phyloP scores from a whole-genome alignment of 2,888 invertebrate genomes.

The Caenorhabditis auriculariae region DNA sequence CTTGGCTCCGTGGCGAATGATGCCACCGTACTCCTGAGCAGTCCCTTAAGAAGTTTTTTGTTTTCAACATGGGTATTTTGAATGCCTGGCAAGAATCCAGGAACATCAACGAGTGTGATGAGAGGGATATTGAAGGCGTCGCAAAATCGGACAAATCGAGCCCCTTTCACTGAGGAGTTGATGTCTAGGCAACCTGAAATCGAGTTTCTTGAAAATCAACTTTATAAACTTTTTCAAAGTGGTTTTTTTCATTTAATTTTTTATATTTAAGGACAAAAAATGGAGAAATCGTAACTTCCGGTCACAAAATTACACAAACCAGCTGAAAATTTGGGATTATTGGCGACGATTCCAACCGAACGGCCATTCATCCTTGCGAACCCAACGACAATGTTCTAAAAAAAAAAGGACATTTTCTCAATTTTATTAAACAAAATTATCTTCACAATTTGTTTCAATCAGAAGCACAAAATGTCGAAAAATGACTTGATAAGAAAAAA shows the following conservation, averaged over 20 bases:
- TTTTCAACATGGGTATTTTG: too few relatives aligned
- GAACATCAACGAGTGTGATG: conserved; percentile 74
- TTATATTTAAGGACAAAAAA: too few relatives aligned
- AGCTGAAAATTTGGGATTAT: conserved; percentile 74
- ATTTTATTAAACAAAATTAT: neutral
- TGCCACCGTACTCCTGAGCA: conserved; percentile 67
- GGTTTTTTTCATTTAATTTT: too few relatives aligned
- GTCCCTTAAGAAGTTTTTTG: conserved; percentile 38
- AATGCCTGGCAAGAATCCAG: conserved; percentile 74
- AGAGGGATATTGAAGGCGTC: conserved; percentile 75
- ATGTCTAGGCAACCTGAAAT: conserved; percentile 73
- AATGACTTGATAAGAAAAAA: too few relatives aligned
- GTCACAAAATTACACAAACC: conserved; percentile 65
- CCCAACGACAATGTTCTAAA: conserved; percentile 69
- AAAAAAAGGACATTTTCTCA: neutral
- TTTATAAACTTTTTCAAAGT: conserved; percentile 1
- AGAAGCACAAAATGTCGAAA: too few relatives aligned
- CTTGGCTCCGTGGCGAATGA: conserved; percentile 75
- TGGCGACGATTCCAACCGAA: conserved; percentile 74
- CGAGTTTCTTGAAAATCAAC: neutral
- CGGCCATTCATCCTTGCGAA: conserved; percentile 73
- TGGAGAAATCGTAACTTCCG: too few relatives aligned
- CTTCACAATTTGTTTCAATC: too few relatives aligned
- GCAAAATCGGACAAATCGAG: conserved; percentile 74
- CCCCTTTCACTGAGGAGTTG: conserved; percentile 74